Percentiles rank a stretch among this genome's conserved stretches.
Conservation (phyloP, 2,888 invertebrate species). For the Malacosoma neustria region DNA sequence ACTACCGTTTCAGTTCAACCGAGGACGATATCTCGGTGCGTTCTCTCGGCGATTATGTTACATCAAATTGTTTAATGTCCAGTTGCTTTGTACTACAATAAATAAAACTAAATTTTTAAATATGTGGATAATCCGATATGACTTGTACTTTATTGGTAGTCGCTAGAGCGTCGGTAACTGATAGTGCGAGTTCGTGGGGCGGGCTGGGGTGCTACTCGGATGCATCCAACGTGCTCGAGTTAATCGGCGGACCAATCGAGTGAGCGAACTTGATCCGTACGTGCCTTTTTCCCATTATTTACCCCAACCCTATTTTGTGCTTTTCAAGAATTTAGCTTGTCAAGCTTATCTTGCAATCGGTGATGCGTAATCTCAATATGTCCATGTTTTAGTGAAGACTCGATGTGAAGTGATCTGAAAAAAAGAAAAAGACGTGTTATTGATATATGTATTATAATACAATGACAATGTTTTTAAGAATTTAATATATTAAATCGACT, state of each 20-base stretch:
- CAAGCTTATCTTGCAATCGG: constrained; percentile 24
- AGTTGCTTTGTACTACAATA: constrained; percentile 64
- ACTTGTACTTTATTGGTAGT: constrained; percentile 74
- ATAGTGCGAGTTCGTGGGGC: constrained; percentile 37
- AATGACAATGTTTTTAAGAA: neutral
- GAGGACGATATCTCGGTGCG: constrained; percentile 46
- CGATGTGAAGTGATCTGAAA: constrained; percentile 38
- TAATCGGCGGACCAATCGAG: constrained; percentile 67
- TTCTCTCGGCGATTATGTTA: constrained; percentile 35
- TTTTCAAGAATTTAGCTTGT: constrained; percentile 39
- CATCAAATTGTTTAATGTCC: constrained; percentile 36
- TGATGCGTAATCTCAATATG: constrained; percentile 20
- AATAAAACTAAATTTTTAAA: constrained; percentile 64
- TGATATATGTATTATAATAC: neutral
- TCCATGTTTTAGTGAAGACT: constrained; percentile 33
- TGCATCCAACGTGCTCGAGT: constrained; percentile 40
- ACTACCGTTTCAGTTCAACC: constrained; percentile 80
- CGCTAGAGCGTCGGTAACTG: constrained; percentile 72
- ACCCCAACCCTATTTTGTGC: constrained; percentile 45
- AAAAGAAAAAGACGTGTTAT: constrained; percentile 21
- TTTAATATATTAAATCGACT: constrained; percentile 14
- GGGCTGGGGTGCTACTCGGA: constrained; percentile 52
- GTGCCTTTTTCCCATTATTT: constrained; percentile 72
- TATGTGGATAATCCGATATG: constrained; percentile 64
- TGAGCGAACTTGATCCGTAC: constrained; percentile 68